A percentile compares a stretch with the other conserved stretches of the same genome.
Evolutionary conservation across 2,888 invertebrate species (phyloP).

Genomic region (Thalpophila matura): DNA sequence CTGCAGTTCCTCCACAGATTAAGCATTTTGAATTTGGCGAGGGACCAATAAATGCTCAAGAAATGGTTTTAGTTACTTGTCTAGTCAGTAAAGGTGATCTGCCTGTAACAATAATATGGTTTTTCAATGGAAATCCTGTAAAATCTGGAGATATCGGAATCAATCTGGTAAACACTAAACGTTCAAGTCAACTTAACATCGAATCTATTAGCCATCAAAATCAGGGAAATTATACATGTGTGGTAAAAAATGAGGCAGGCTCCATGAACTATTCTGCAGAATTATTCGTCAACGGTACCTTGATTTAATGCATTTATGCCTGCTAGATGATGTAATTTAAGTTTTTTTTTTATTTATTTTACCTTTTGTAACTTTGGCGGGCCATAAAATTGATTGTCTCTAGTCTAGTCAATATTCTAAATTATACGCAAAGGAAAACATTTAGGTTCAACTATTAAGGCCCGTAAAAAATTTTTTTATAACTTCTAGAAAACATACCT

Average conservation of each 20-base stretch:
- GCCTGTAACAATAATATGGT: constrained; percentile 93
- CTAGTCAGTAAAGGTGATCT: constrained; percentile 93
- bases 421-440: constrained; percentile 25
- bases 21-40: constrained; percentile 94
- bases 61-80: constrained; percentile 93
- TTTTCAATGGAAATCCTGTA: constrained; percentile 90
- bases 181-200: constrained; percentile 91
- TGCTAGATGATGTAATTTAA: constrained; percentile 68
- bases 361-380: constrained; percentile 87
- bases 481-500: constrained; percentile 48
- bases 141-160: constrained; percentile 82
- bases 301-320: constrained; percentile 52
- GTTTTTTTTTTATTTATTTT: constrained; percentile 64
- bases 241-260: constrained; percentile 92
- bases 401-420: constrained; percentile 9
- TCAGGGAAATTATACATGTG: constrained; percentile 92
- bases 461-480: constrained; percentile 18
- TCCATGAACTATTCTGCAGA: constrained; percentile 91
- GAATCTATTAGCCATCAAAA: constrained; percentile 91
- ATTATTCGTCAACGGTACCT: constrained; percentile 93
- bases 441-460: not conserved
- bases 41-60: constrained; percentile 93
- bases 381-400: constrained; percentile 73
- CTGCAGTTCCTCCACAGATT: constrained; percentile 94
- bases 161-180: constrained; percentile 81